These are phyloP conservation scores for Phaethon lepturus DNA, from an alignment of 2,113 vertebrate species.

Conservation along the genomic window DNA sequence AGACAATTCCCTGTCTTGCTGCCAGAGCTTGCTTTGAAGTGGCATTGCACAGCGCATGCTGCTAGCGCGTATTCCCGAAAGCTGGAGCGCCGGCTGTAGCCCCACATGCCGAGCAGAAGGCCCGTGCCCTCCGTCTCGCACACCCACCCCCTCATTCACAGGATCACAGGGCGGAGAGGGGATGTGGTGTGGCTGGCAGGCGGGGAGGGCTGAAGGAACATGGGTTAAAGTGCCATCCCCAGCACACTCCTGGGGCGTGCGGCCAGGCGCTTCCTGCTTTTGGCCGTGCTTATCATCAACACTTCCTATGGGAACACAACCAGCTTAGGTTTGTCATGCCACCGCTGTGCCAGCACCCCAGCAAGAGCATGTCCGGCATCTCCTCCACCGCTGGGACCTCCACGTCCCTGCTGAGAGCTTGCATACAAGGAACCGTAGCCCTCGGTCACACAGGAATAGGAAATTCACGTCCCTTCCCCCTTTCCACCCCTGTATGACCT, in stretches of 20 bases:
- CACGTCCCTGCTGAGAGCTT: fast-evolving
- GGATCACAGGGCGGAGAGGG: conserved; percentile 5
- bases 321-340: neutral
- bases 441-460: fast-evolving
- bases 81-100: neutral
- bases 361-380: neutral
- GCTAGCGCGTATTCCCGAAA: neutral
- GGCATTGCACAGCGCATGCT: neutral
- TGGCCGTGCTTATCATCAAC: fast-evolving
- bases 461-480: neutral
- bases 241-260: fast-evolving
- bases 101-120: conserved; percentile 34
- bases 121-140: fast-evolving
- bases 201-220: neutral
- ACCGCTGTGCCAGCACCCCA: neutral
- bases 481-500: neutral
- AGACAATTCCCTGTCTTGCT: conserved; percentile 30
- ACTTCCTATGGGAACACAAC: fast-evolving
- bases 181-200: conserved; percentile 6
- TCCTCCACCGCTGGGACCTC: fast-evolving
- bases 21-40: conserved; percentile 75
- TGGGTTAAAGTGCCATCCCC: neutral
- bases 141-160: neutral
- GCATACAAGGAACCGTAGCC: neutral
- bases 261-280: neutral